Percentiles rank a stretch among this genome's conserved stretches.
These are phyloP conservation scores for Rhabdornis inornatus DNA, from an alignment of 2,113 vertebrate genomes.

Conservation along the genomic window DNA sequence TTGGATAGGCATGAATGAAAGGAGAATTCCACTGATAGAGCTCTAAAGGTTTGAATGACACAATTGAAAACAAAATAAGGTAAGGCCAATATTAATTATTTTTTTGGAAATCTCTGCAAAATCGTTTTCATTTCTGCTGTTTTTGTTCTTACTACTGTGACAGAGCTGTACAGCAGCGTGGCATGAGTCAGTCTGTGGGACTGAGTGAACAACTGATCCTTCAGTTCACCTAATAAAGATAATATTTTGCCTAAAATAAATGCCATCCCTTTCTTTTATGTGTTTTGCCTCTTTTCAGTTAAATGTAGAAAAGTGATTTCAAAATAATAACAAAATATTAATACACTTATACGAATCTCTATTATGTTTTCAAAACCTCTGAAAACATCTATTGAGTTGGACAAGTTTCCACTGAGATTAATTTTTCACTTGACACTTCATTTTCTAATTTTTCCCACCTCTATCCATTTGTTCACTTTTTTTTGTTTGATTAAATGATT, in stretches of 20 bases:
- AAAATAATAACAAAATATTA: background rate
- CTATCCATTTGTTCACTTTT: background rate
- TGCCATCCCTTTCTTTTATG: background rate
- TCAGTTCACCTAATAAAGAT: background rate
- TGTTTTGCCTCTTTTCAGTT: background rate
- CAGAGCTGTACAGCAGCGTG: background rate
- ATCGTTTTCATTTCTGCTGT: background rate
- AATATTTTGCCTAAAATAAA: background rate
- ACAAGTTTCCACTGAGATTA: background rate
- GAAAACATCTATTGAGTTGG: background rate
- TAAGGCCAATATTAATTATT: background rate
- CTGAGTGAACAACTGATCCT: background rate
- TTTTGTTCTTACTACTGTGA: background rate
- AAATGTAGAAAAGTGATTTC: background rate
- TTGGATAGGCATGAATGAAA: background rate
- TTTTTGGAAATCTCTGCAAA: background rate
- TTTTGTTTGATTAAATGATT: background rate
- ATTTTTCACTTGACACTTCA: background rate
- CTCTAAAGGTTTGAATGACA: background rate
- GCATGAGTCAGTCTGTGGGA: background rate
- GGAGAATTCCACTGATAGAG: background rate
- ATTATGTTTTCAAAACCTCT: background rate
- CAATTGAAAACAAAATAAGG: background rate
- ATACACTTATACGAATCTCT: background rate
- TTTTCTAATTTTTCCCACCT: background rate